These are phyloP conservation scores for Struthidea cinerea DNA, from an alignment of 2,113 vertebrate species.

Conservation along the genomic window DNA sequence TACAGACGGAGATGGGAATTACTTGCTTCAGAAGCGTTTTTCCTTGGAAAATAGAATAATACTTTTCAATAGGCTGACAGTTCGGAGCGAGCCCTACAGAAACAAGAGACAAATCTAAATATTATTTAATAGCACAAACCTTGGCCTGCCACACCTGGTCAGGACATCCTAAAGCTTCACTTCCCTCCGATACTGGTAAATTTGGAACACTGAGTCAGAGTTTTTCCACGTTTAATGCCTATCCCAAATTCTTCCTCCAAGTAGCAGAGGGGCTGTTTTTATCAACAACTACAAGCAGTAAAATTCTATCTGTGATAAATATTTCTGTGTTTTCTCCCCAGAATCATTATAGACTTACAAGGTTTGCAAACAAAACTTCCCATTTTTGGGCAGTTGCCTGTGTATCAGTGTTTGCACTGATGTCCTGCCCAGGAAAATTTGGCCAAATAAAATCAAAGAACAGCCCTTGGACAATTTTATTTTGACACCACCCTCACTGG, in stretches of 20 bases:
- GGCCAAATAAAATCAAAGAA: background rate
- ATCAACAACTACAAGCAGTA: background rate
- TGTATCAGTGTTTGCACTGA: background rate
- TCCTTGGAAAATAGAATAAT: background rate
- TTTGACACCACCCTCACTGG: background rate
- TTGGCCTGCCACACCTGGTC: background rate
- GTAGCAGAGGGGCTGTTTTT: background rate
- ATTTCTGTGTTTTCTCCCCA: background rate
- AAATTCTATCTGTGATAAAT: background rate
- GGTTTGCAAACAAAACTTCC: background rate
- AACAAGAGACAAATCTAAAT: background rate
- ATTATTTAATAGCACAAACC: no score
- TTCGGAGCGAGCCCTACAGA: background rate
- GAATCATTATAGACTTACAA: accelerated
- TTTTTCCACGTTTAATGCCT: background rate
- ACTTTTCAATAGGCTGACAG: background rate
- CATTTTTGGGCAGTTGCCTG: background rate
- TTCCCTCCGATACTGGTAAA: accelerated
- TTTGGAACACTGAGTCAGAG: background rate
- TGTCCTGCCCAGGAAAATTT: background rate
- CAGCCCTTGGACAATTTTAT: background rate
- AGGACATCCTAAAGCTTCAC: background rate
- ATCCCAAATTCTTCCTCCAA: background rate
- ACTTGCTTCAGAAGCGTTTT: background rate
- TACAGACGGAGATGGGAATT: background rate